Base-by-base conservation (phyloP, 2,113 vertebrate species). In the Zapus hudsonius region DNA sequence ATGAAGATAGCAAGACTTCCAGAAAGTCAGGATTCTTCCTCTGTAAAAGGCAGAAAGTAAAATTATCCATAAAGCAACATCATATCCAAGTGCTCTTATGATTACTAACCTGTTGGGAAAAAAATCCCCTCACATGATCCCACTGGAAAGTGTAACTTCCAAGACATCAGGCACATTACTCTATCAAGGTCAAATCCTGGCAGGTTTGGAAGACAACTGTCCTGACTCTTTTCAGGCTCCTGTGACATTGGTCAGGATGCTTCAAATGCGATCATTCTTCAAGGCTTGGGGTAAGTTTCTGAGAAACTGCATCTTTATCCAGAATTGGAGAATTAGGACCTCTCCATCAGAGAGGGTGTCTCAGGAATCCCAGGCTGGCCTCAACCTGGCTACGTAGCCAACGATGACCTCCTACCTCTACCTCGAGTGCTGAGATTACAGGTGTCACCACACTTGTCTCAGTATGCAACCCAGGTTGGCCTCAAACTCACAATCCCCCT, bases 261-360 rank as follows among this genome's bases (percentile, higher is more conserved):
- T 3, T 97, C 97, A 5, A 98, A 97, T 31, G 95, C 97, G 78
- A 98, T 99, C 86, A 85, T 72, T 8, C 97, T 99, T 84, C 99
- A 97, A 85, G 99, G 99, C 61, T 94, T 99, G 40, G 99, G 99
- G 99, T 99, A 95, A 96, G 98, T 89, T 47, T n/a, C 11, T 25
- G 13, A 22, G n/a, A 81, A 19, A 47, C 1, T 17, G 19, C 3
- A 0, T 44, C 16, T 47, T 7, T 10, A 57, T 67, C 74, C 59
- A 13, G 19, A 3, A 20, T 20, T 33, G 6, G 29, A n/a, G 72
- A 66, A 11, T 8, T 2, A 5, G 16, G 40, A 44, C 25, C 5
- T 16, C 36, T 85, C 25, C 12, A 10, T n/a, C 22, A 33, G 59
- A 66, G 7, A 23, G 59, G 19, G 59, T 57, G 10, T 25, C 25